phyloP scores from a whole-genome alignment of 2,797 vertebrate species.

The Manis pentadactyla region DNA sequence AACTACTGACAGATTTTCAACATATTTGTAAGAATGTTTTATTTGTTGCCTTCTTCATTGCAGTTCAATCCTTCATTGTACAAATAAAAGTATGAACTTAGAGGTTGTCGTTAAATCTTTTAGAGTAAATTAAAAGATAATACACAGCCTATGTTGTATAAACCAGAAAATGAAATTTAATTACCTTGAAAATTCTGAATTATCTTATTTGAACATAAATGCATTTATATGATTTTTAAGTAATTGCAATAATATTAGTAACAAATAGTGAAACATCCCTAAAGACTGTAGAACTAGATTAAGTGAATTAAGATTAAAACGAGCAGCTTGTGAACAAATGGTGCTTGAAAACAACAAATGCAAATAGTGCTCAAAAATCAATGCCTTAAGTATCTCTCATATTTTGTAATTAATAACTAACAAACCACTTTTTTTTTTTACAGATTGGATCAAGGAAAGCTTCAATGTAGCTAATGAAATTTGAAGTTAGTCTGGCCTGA shows the following conservation, averaged over 20 bases:
- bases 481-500: slow-evolving; percentile 63
- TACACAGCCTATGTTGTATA: not conserved
- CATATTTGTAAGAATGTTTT: not conserved
- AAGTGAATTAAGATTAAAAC: slow-evolving; percentile 64
- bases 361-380: slow-evolving; percentile 55
- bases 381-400: slow-evolving; percentile 7
- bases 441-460: slow-evolving; percentile 44
- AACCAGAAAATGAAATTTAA: slow-evolving; percentile 36
- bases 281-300: slow-evolving; percentile 31
- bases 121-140: slow-evolving; percentile 28
- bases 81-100: not conserved
- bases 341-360: slow-evolving; percentile 59
- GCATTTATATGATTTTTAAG: slow-evolving; percentile 58
- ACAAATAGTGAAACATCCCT: slow-evolving; percentile 34
- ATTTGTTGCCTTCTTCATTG: slow-evolving; percentile 33
- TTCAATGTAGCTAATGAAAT: slow-evolving; percentile 58
- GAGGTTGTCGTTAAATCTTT: slow-evolving; percentile 48
- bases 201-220: slow-evolving; percentile 50
- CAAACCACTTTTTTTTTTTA: slow-evolving; percentile 53
- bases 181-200: slow-evolving; percentile 55
- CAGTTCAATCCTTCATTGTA: not conserved
- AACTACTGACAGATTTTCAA: not conserved
- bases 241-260: slow-evolving; percentile 43
- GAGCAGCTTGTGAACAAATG: slow-evolving; percentile 54
- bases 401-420: slow-evolving; percentile 69